Evolutionary conservation across 2,888 invertebrate species (phyloP), one percentile per base, ranked within the genome.

Genomic region (Melanostoma mellinum): DNA sequence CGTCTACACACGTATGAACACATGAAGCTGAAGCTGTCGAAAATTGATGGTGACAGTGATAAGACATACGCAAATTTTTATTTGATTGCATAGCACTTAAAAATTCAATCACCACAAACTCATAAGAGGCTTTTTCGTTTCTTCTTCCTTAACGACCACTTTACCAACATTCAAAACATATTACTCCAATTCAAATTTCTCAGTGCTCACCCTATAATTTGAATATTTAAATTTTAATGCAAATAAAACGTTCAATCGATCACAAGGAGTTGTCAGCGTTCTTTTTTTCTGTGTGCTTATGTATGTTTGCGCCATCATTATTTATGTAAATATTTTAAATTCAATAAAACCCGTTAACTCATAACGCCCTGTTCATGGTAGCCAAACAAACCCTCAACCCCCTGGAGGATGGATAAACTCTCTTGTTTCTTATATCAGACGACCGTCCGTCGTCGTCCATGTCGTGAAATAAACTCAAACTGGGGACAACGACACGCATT

Each of bases 401-500:
- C 5, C 9, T 4, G 52, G 9, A 44, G 8, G 61, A 63, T 38
- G 10, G 61, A 55, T 42, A 60, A 63, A 67, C 76, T 65, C 71
- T 76, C 61, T 58, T 48, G 58, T 10, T 40, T 20, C 20, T 20
- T 20, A 20, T 20, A 20, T 20, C 1, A 20, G 20, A 20, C 20
- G 20, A 20, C 20, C 20, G 20, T n/a, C n/a, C n/a, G n/a, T n/a
- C 6, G 8, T 2, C 42, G 20, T 20, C 42, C 33, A 44, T 32
- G 44, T 20, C 44, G 36, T 2, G 10, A 38, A 36, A 50, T 55
- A 33, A 55, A 36, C 38, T 42, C 6, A 46, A 53, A 35, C 53
- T n/a, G 36, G 48, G 36, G 38, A 55, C 78, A 52, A 69, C 60
- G 52, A 65, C 55, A 82, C 82, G 78, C 73, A 82, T 61, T 63